Evolutionary conservation across 2,113 vertebrate genomes (phyloP).

Genomic region (Actinemys pallida): DNA sequence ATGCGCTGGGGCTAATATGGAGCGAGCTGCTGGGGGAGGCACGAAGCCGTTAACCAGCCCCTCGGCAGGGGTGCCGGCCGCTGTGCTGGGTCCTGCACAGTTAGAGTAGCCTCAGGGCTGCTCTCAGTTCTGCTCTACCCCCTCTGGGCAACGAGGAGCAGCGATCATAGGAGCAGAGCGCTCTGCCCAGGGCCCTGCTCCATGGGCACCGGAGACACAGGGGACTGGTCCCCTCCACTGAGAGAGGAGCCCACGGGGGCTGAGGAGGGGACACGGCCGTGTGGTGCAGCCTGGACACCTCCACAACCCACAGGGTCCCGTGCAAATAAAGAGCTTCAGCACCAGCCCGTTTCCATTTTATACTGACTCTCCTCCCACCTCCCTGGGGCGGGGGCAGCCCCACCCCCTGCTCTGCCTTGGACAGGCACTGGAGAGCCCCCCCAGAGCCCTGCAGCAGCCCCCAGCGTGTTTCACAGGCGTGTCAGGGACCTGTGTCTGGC

Average conservation of each 20-base stretch:
- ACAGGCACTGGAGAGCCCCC: too few species aligned
- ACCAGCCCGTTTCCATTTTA: neutral
- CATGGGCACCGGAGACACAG: neutral
- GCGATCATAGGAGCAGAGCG: too few species aligned
- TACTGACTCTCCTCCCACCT: fast-evolving
- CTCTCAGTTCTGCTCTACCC: neutral
- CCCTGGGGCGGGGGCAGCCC: too few species aligned
- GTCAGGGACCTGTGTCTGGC: too few species aligned
- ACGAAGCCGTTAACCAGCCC: too few species aligned
- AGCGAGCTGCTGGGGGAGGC: neutral
- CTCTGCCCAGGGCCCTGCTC: too few species aligned
- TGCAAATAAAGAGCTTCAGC: neutral
- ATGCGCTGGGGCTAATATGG: fast-evolving
- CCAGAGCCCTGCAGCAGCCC: too few species aligned
- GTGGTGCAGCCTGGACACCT: too few species aligned
- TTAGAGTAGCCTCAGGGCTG: neutral
- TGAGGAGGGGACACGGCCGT: neutral
- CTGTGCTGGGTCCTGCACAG: neutral
- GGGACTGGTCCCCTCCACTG: neutral
- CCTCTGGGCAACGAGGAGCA: fast-evolving
- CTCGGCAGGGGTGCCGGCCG: neutral
- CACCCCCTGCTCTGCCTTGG: too few species aligned
- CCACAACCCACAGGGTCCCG: fast-evolving
- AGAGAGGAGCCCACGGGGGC: neutral
- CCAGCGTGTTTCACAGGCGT: too few species aligned